These are phyloP conservation scores for Notarius lentiginosus DNA, from an alignment of 2,113 vertebrate genomes.

Conservation along the genomic window DNA sequence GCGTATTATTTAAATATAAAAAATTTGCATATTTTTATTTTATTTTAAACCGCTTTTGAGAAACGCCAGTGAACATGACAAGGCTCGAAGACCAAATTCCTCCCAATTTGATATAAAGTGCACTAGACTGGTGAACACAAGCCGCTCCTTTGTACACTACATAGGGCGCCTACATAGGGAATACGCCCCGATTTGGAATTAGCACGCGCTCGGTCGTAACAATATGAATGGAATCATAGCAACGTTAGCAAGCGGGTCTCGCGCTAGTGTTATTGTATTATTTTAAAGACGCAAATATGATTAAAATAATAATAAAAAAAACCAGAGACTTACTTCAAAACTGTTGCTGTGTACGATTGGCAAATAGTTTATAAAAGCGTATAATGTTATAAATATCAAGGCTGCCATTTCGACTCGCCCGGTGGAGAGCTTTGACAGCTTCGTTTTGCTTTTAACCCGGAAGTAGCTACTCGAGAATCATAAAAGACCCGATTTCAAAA, in stretches of 20 bases:
- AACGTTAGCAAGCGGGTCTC: background rate
- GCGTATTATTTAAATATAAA: background rate
- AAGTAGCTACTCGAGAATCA: background rate
- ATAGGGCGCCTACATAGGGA: background rate
- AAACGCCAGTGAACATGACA: background rate
- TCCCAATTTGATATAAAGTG: background rate
- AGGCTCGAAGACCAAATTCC: background rate
- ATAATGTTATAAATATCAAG: constrained; percentile 54
- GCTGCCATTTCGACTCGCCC: constrained; percentile 25
- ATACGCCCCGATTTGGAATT: background rate
- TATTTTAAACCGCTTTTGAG: no score
- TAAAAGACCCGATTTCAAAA: constrained; percentile 55
- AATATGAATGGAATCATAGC: background rate
- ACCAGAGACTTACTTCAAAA: constrained; percentile 62
- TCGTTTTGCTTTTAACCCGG: background rate
- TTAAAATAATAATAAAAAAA: background rate
- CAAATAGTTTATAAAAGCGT: constrained; percentile 52
- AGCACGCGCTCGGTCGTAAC: background rate
- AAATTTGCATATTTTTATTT: background rate
- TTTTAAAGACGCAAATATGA: background rate
- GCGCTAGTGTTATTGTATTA: background rate
- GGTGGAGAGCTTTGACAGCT: constrained; percentile 41
- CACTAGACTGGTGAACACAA: background rate
- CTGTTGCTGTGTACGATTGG: constrained; percentile 42
- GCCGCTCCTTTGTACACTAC: background rate